Conservation (phyloP, 2,888 invertebrate genomes). For the Tinea pellionella region DNA sequence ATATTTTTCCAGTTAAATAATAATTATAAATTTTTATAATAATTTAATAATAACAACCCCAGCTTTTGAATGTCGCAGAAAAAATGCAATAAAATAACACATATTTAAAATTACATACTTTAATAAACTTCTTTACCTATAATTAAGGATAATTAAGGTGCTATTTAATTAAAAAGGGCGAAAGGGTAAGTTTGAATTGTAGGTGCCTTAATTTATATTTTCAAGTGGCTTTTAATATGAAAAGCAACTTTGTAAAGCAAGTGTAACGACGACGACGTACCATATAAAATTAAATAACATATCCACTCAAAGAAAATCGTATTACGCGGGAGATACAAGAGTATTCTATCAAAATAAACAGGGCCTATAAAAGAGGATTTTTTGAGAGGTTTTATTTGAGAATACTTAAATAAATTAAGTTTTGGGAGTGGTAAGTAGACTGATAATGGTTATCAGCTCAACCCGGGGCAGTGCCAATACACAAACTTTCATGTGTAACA, state of each 20-base stretch:
- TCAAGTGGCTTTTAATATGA: neutral
- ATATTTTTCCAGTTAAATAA: no score
- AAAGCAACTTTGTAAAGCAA: neutral
- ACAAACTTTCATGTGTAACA: no score
- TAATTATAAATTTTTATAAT: no score
- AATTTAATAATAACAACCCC: no score
- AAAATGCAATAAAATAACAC: no score
- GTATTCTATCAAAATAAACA: conserved; percentile 36
- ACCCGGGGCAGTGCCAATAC: no score
- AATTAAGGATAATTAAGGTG: neutral
- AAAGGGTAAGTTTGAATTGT: neutral
- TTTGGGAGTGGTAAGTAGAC: no score
- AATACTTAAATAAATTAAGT: neutral
- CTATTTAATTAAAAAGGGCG: neutral
- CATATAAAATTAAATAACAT: conserved; percentile 32
- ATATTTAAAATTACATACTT: no score
- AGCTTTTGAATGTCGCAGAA: no score
- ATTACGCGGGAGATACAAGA: conserved; percentile 31
- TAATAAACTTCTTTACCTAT: neutral
- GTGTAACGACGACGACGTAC: neutral
- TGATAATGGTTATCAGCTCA: no score
- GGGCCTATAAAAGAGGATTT: conserved; percentile 34
- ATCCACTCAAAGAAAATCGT: conserved; percentile 29
- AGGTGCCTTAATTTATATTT: neutral
- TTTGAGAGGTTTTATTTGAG: conserved; percentile 13